A percentile compares a stretch with the other conserved stretches of the same genome.
phyloP scores from a whole-genome alignment of 2,888 invertebrate species.

The Epinotia bilunana region DNA sequence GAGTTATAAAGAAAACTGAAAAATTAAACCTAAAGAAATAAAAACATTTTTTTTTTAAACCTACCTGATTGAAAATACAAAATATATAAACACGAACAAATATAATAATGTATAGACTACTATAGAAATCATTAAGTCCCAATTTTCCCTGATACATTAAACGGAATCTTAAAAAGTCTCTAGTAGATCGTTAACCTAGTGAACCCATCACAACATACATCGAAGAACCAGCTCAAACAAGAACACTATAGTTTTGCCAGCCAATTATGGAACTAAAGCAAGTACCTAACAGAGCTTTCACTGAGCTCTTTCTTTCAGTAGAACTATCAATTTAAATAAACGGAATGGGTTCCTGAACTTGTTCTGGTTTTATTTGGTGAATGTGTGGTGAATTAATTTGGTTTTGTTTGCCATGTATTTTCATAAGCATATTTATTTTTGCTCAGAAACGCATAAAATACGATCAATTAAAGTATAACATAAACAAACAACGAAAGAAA shows the following conservation, averaged over 20 bases:
- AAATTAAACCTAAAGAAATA: no score
- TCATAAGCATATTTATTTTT: no score
- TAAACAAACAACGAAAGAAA: slow-evolving; percentile 17
- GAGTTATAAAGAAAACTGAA: no score
- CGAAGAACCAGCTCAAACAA: neutral
- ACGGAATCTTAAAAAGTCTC: neutral
- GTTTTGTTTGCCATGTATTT: no score
- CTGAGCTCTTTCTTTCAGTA: neutral
- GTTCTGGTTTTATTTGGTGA: no score
- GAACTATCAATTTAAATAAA: neutral
- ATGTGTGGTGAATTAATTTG: no score
- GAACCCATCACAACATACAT: neutral
- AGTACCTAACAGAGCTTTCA: no score
- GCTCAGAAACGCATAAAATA: no score
- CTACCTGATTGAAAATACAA: no score
- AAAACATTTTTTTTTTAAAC: no score
- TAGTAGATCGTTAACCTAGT: neutral
- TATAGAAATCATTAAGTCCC: neutral
- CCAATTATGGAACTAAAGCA: neutral
- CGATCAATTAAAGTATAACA: neutral
- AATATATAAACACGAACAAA: no score
- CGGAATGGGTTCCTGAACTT: neutral
- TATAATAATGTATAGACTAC: no score
- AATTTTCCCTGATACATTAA: neutral
- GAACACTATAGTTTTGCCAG: neutral